Base-by-base conservation (phyloP, 1,140 invertebrate species). In the Drosophila repleta region DNA sequence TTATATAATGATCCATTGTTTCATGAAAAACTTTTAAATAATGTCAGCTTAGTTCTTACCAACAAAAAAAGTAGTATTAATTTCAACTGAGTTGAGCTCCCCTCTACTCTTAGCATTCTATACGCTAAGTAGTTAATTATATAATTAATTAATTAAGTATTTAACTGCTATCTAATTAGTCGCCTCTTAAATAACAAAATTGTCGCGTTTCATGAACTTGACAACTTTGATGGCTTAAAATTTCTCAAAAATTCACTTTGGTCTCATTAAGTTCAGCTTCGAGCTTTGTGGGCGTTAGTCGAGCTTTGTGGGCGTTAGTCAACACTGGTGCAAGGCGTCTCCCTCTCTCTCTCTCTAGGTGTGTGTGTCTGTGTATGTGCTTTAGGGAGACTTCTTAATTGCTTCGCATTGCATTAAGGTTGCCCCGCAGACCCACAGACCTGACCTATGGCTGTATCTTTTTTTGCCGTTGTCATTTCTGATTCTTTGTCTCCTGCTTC, bases 391-490 rank as follows among this genome's bases (percentile, higher is more conserved):
- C 35, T 15, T 37, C 37, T 15, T 26, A 18, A 57, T 18, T 39
- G 15, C 39, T 10, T 57, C 21, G 55, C 8, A 35, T 6, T 57
- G 41, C 65, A 65, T 72, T 66, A 77, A 81, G 74, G 74, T 75
- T 74, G 66, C 60, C 78, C 71, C 53, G 74, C 64, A 67, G 73
- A 81, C 82, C 72, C 66, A 65, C 60, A 85, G 78, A 87, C 82
- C 82, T 85, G 82, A 85, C 81, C 81, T 85, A 85, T 87, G 82
- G 45, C 64, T 53, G 15, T 43, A 45, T 74, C 7, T 48, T 45
- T 11, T 11, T 37, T 35, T 66, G 2, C 10, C 20, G 15, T 61
- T 66, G 37, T 60, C 55, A 45, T 60, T 46, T 72, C 53, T 58
- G 48, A 63, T 72, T 72, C 63, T 67, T 39, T 45, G 8, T 51